phyloP scores from a whole-genome alignment of 2,113 vertebrate species.

The Thunnus maccoyii region DNA sequence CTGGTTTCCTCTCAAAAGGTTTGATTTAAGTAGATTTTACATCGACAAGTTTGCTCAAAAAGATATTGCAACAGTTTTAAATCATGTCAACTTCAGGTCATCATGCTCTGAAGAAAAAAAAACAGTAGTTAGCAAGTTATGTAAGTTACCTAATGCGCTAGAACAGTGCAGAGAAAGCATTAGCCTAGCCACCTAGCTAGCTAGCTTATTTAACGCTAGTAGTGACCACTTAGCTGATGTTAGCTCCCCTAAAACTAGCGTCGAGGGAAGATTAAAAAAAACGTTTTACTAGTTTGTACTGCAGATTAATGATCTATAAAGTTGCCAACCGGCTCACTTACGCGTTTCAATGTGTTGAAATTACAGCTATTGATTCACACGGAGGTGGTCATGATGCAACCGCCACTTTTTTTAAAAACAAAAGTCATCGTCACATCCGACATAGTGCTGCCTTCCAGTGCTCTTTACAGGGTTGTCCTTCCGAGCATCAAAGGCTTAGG shows the following conservation, averaged over 20 bases:
- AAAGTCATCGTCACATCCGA: constrained; percentile 53
- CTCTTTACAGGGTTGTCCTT: not conserved
- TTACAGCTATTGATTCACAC: rapidly evolving
- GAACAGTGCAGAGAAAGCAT: not conserved
- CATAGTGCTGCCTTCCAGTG: not conserved
- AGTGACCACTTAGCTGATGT: not conserved
- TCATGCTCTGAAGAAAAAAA: no score
- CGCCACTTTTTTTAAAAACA: constrained; percentile 81
- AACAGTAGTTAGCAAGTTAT: not conserved
- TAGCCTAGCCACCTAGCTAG: not conserved
- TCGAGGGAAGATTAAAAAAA: not conserved
- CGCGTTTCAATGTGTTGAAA: not conserved
- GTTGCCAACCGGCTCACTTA: constrained; percentile 17
- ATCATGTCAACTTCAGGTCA: no score
- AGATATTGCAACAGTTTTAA: no score
- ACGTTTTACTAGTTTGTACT: not conserved
- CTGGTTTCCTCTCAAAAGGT: no score
- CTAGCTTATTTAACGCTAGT: constrained; percentile 21
- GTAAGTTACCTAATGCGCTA: not conserved
- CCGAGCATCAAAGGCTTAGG: no score
- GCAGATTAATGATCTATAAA: not conserved
- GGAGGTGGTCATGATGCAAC: constrained; percentile 20
- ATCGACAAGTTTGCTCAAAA: no score
- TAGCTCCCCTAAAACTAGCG: not conserved
- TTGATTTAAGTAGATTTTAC: no score